These are phyloP conservation scores for Megastigmus dorsalis DNA, from an alignment of 2,888 invertebrate species.

Conservation along the genomic window DNA sequence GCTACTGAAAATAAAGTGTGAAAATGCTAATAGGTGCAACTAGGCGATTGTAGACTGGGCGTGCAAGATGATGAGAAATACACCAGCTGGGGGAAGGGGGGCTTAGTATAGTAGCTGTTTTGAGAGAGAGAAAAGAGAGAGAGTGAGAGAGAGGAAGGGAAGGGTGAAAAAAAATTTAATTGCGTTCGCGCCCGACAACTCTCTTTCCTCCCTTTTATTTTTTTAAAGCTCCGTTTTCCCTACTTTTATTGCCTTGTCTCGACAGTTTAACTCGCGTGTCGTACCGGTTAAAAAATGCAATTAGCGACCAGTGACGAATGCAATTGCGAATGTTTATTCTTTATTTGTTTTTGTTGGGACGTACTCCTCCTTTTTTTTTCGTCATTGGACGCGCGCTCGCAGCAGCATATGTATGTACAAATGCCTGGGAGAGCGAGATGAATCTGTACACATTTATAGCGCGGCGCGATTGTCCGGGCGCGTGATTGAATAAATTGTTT, in stretches of 20 bases:
- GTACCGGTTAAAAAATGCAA: constrained; percentile 26
- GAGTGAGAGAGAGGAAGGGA: background rate
- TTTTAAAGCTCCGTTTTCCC: background rate
- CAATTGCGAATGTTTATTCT: constrained; percentile 23
- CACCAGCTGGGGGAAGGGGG: no score
- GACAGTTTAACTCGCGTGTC: constrained; percentile 30
- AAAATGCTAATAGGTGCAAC: no score
- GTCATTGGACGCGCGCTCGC: no score
- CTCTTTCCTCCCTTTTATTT: background rate
- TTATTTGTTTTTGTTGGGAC: no score
- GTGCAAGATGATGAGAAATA: no score
- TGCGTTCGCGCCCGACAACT: background rate
- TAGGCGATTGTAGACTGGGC: no score
- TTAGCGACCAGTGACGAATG: constrained; percentile 9
- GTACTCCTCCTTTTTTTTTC: background rate
- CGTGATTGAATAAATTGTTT: background rate
- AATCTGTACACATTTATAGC: no score
- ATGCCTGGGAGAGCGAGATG: no score
- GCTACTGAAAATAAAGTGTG: no score
- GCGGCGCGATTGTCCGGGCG: no score
- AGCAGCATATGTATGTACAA: no score
- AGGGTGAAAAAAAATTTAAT: constrained; percentile 23
- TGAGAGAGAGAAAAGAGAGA: background rate
- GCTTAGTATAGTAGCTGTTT: no score
- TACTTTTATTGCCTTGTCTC: constrained; percentile 9